Conservation (phyloP, 2,888 invertebrate genomes). For the Anodontia alba region DNA sequence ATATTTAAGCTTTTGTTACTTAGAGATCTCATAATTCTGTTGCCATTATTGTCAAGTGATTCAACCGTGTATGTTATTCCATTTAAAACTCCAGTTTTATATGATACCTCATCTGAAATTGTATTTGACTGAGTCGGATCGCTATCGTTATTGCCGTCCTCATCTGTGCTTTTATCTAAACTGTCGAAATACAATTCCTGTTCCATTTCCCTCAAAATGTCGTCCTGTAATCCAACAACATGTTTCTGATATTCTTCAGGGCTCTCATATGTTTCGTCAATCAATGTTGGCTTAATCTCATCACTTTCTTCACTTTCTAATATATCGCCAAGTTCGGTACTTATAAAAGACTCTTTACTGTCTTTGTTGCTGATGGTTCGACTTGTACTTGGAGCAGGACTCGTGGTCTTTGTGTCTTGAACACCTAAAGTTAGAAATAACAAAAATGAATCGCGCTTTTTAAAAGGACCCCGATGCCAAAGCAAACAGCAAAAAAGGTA, state of each 20-base stretch:
- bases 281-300: neutral
- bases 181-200: slow-evolving; percentile 6
- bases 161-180: neutral
- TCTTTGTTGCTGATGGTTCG: slow-evolving; percentile 59
- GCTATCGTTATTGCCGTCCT: neutral
- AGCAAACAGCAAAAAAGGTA: too few species aligned
- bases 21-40: neutral
- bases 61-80: neutral
- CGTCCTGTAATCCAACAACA: neutral
- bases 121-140: neutral
- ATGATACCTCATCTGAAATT: neutral
- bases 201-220: slow-evolving; percentile 1
- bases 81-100: neutral
- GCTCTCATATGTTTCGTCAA: neutral
- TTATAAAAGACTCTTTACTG: slow-evolving; percentile 62
- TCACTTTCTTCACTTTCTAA: neutral
- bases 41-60: neutral
- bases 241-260: neutral
- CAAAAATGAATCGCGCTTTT: too few species aligned
- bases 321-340: slow-evolving; percentile 41
- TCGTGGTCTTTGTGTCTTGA: slow-evolving; percentile 55
- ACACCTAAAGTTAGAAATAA: slow-evolving; percentile 49
- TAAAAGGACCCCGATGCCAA: too few species aligned
- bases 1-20: neutral
- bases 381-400: slow-evolving; percentile 45